Percentiles rank a stretch among this genome's conserved stretches.
phyloP scores from a whole-genome alignment of 2,797 vertebrate species.

The Gobio occitaniae region DNA sequence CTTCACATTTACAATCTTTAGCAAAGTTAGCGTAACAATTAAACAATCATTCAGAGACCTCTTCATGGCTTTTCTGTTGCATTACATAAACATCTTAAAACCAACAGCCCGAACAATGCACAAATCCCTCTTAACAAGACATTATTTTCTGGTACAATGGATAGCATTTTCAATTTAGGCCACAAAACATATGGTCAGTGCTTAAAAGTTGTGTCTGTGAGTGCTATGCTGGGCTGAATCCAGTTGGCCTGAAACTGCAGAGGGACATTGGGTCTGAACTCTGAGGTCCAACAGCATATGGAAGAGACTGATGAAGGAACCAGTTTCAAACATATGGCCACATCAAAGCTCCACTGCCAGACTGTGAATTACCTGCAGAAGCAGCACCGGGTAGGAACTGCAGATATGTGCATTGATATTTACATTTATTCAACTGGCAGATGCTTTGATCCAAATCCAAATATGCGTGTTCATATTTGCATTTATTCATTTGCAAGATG shows the following conservation, averaged over 20 bases:
- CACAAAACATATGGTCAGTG: slow-evolving; percentile 42
- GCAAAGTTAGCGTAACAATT: neutral
- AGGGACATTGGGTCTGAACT: slow-evolving; percentile 36
- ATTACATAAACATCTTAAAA: slow-evolving; percentile 25
- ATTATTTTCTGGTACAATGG: slow-evolving; percentile 37
- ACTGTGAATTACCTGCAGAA: slow-evolving; percentile 44
- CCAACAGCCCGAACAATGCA: neutral
- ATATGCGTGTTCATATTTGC: neutral
- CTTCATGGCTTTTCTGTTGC: slow-evolving; percentile 9
- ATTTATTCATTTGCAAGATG: neutral
- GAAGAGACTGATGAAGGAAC: slow-evolving; percentile 38
- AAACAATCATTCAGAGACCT: neutral
- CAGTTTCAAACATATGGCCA: slow-evolving; percentile 53
- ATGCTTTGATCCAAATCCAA: no score
- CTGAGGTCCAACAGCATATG: slow-evolving; percentile 33
- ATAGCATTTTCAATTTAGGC: slow-evolving; percentile 38
- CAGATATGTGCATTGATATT: neutral
- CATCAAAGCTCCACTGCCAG: slow-evolving; percentile 40
- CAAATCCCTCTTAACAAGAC: slow-evolving; percentile 29
- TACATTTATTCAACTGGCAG: no score
- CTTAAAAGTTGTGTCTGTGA: slow-evolving; percentile 49
- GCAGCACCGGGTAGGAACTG: neutral
- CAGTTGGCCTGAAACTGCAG: slow-evolving; percentile 46
- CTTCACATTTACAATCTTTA: slow-evolving; percentile 11
- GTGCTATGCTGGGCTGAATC: slow-evolving; percentile 36